phyloP scores from a whole-genome alignment of 2,888 invertebrate genomes.

The Acleris literana region DNA sequence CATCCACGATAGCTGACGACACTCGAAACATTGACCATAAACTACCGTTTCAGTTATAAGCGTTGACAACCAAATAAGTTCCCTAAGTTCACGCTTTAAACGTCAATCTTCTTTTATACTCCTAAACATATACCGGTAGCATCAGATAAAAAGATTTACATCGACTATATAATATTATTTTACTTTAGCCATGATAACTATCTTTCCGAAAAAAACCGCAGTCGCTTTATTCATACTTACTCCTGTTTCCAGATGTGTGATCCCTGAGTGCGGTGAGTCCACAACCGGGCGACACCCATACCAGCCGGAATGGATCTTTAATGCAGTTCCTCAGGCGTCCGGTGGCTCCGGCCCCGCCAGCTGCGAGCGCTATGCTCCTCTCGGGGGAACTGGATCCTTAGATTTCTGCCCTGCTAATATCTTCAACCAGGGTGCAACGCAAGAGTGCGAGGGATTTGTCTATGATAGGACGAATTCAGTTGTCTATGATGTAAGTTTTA shows the following conservation, averaged over 20 bases:
- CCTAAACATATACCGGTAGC: too few relatives aligned
- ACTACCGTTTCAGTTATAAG: too few relatives aligned
- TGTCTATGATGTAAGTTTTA: conserved; percentile 65
- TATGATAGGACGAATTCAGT: conserved; percentile 66
- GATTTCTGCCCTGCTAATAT: conserved; percentile 56
- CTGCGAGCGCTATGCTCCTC: conserved; percentile 68
- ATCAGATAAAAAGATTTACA: too few relatives aligned
- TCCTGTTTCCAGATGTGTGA: conserved; percentile 64
- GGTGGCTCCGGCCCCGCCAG: conserved; percentile 57
- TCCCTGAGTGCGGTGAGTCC: conserved; percentile 78
- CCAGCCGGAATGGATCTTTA: conserved; percentile 69
- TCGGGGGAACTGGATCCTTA: conserved; percentile 53
- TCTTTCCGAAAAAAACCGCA: too few relatives aligned
- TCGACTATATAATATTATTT: too few relatives aligned
- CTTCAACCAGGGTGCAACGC: conserved; percentile 49
- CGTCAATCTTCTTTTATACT: too few relatives aligned
- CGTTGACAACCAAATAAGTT: too few relatives aligned
- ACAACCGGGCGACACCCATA: conserved; percentile 53
- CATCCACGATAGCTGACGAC: too few relatives aligned
- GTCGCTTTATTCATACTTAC: too few relatives aligned
- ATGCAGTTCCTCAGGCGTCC: conserved; percentile 66
- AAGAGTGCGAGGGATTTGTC: conserved; percentile 59
- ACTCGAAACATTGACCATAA: too few relatives aligned
- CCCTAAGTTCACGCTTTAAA: too few relatives aligned
- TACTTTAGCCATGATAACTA: too few relatives aligned